Evolutionary conservation across 2,797 vertebrate genomes (phyloP).

Genomic region (Muraenolepis orangiensis): DNA sequence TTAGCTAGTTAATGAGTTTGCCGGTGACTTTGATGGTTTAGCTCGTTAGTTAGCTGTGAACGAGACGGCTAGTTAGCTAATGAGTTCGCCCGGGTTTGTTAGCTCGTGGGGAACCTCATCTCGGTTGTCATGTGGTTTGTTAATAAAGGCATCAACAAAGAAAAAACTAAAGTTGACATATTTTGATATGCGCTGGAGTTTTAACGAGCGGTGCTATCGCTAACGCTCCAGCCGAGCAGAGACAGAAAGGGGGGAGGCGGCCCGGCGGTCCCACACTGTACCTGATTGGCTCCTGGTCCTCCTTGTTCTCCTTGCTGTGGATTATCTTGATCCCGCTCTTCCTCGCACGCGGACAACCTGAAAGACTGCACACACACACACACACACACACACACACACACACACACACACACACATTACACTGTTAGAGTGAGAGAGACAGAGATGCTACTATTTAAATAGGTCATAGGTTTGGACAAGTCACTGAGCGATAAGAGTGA

Average conservation of each 20-base stretch:
- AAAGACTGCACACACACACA: slow-evolving; percentile 87
- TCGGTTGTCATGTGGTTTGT: background rate
- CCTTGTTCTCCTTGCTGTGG: slow-evolving; percentile 99
- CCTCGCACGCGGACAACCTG: slow-evolving; percentile 96
- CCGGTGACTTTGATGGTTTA: background rate
- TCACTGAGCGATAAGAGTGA: no score
- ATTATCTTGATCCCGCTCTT: slow-evolving; percentile 98
- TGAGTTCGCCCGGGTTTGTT: background rate
- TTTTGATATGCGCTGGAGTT: background rate
- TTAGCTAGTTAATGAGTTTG: background rate
- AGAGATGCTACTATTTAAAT: no score
- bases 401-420: slow-evolving; percentile 48
- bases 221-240: background rate
- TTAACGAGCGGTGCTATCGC: background rate
- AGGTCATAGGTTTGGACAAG: no score
- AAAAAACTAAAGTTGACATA: no score
- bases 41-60: background rate
- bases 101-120: background rate
- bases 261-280: slow-evolving; percentile 46
- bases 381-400: no score
- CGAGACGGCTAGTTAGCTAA: background rate
- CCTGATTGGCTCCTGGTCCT: slow-evolving; percentile 99
- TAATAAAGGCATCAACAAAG: background rate
- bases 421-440: slow-evolving; percentile 22
- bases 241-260: background rate